Evolutionary conservation across 2,888 invertebrate genomes (phyloP), one percentile per base, ranked within the genome.

Genomic region (Amaurobius ferox): DNA sequence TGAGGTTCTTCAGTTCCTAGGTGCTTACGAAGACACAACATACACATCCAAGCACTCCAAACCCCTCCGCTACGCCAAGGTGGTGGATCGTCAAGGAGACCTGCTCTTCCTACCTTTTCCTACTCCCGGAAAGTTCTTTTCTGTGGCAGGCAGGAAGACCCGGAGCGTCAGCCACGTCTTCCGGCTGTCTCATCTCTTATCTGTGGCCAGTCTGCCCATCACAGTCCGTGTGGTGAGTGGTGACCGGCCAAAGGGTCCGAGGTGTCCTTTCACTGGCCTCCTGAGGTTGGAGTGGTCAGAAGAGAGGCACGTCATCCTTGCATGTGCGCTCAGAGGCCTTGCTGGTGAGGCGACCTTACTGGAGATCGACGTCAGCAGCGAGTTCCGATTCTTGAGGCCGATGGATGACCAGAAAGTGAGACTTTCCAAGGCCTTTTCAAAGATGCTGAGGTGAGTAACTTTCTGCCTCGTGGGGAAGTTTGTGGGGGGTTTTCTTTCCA

Each of bases 81-180:
- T 80, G 29, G 79, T 87, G 6, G 76, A 76, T 23, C 39, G 79
- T 3, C 81, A 71, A 35, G 87, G 79, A 0, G 79, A 93, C 94
- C 94, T 94, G 91, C 92, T 95, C 89, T 95, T 94, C 91, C 94
- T 95, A 89, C 95, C 95, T 30, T 93, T 95, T 90, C 94, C 94
- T 89, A 94, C 95, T 74, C 94, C 95, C 91, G 95, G 95, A 62
- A 94, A 95, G 91, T 94, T 95, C 91, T 95, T 94, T 91, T 93
- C 94, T 89, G 93, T 94, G 81, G 92, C 92, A 85, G 92, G 92
- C 19, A 92, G 94, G 92, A 91, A 93, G 91, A 68, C 93, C 92
- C 88, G 88, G 19, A 93, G 93, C 88, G 92, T 76, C 62, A 88
- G 88, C 70, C 88, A 90, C 44, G 91, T 94, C 35, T 93, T 93